These are phyloP conservation scores for Drosophila truncata DNA, from an alignment of 1,140 invertebrate genomes.

Conservation along the genomic window DNA sequence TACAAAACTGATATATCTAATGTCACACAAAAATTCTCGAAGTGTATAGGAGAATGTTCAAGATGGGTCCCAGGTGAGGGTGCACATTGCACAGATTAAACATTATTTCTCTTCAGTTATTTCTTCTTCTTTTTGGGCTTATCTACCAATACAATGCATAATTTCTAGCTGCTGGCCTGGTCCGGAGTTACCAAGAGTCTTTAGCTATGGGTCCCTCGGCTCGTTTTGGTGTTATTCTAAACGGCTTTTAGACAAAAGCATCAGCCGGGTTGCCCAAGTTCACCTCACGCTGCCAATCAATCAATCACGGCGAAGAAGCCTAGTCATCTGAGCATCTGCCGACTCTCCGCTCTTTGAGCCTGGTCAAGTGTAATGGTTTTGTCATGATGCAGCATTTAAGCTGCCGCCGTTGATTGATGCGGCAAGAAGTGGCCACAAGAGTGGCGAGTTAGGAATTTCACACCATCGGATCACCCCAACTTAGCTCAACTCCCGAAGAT, in stretches of 20 bases:
- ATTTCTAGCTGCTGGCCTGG: slow-evolving; percentile 71
- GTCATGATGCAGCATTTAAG: slow-evolving; percentile 84
- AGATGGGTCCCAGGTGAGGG: slow-evolving; percentile 34
- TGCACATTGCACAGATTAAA: slow-evolving; percentile 73
- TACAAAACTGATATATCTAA: no score
- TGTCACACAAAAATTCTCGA: background rate
- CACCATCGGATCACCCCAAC: slow-evolving; percentile 49
- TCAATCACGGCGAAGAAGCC: slow-evolving; percentile 79
- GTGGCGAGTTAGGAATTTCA: slow-evolving; percentile 78
- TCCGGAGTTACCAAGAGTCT: slow-evolving; percentile 21
- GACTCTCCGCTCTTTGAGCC: slow-evolving; percentile 53
- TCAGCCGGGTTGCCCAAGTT: slow-evolving; percentile 57
- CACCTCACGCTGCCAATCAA: slow-evolving; percentile 82
- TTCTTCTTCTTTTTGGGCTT: slow-evolving; percentile 12
- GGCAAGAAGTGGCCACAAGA: slow-evolving; percentile 64
- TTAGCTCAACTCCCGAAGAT: slow-evolving; percentile 13
- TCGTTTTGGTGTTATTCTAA: slow-evolving; percentile 79
- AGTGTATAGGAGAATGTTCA: slow-evolving; percentile 23
- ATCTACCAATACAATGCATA: slow-evolving; percentile 70
- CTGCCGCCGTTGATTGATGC: slow-evolving; percentile 81
- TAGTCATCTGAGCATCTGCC: slow-evolving; percentile 81
- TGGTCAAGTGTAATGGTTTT: slow-evolving; percentile 84
- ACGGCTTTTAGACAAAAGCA: slow-evolving; percentile 82
- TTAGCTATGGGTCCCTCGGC: slow-evolving; percentile 27
- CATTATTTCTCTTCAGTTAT: slow-evolving; percentile 51